Evolutionary conservation across 1,140 invertebrate genomes (phyloP), one percentile per base, ranked within the genome.

Genomic region (Musca domestica): DNA sequence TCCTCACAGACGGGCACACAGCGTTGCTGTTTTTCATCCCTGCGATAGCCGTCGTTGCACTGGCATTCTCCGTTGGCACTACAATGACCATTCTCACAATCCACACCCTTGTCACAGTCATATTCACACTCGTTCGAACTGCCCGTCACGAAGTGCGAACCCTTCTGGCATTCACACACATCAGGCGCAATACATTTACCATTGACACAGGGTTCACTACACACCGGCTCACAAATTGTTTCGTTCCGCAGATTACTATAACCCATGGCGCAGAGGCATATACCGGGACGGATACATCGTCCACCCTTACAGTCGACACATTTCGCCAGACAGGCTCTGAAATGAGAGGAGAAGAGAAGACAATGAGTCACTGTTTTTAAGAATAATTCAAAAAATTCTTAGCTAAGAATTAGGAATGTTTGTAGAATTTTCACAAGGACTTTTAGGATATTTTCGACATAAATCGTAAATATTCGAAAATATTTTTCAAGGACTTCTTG

Each of bases 21-120:
- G 71, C 82, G 54, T 64, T 34, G 67, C 67, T 84, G 74, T 19
- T 70, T 70, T 66, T 87, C 85, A 30, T 73, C 67, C 12, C 69
- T 68, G 12, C 70, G 65, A 68, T 86, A 87, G 61, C 86, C 87
- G n/a, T 81, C 76, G 73, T 84, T 84, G 70, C 87, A 89, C 7
- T 79, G 74, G 73, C 88, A 90, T 0, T 74, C 76, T 0, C 87
- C 78, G 0, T 85, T 85, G 0, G 78, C 83, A 22, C 75, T 70
- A 71, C 88, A 90, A 9, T 79, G 74, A 0, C 85, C 85, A 69
- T 89, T 86, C 0, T 81, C 72, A 72, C 88, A 89, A 5, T 84
- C 82, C n/a, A 78, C 71, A 34, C 20, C 27, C 19, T 61, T 61
- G 3, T 68, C 73, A 73, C 87, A 88, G 0, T 69, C 14, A 0